Evolutionary conservation across 2,113 vertebrate species (phyloP), one percentile per base, ranked within the genome.

Genomic region (Rhegmatorhina hoffmannsi): DNA sequence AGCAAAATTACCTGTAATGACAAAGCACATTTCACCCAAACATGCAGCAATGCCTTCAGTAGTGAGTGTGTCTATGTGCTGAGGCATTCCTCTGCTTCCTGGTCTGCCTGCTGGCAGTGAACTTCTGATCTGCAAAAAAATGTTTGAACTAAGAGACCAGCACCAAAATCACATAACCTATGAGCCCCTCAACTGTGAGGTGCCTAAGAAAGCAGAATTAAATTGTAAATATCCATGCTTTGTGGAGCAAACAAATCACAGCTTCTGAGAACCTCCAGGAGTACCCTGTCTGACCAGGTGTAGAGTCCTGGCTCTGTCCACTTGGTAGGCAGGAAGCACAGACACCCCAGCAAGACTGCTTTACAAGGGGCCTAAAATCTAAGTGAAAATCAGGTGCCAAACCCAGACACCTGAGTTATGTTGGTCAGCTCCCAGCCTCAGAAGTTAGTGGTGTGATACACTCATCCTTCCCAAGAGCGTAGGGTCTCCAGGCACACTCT

Each of bases 401-500:
- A 31, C 52, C 3, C n/a, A 34, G 47, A 40, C n/a, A 8, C 7
- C 4, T 1, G 1, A 31, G 44, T 14, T 38, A 50, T 31, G 13
- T 25, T 11, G 1, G 44, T 8, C 52, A 67, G 40, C 12, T 44
- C n/a, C 13, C 17, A 47, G 33, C 17, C 26, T 36, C 17, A 6
- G 64, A 34, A 38, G 8, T 3, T 0, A 33, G 15, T 2, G 13
- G 19, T 8, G 7, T 31, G 25, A 19, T 17, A 15, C 1, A 11
- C 1, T 17, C 29, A 13, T 7, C 36, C 7, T 20, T 26, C 15
- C 49, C 19, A 7, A 7, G 4, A n/a, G 5, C 0, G 0, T 1
- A 13, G 23, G n/a, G 18, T 26, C 16, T 1, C 7, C 1, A 0
- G 28, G 21, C 29, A 36, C 4, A 2, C 7, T 0, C 3, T 7